Conservation (phyloP, 37 sponge, comb jelly and placozoan species). For the Cladorhizidae sp. region DNA sequence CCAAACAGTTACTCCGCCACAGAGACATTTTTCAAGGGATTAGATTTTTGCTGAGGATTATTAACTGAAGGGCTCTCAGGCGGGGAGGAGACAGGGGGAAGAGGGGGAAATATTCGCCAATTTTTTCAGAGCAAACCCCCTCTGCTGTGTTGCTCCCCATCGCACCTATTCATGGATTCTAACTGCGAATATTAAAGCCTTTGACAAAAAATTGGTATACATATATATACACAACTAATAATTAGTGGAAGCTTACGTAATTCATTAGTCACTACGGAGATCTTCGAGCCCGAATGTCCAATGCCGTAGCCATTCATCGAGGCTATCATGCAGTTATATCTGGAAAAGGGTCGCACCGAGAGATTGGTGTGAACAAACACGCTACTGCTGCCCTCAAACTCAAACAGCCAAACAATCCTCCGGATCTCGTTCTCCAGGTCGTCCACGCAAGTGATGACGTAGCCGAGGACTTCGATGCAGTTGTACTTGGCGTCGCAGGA, state of each 20-base stretch:
- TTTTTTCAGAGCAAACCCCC: too few relatives aligned
- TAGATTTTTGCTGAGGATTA: too few relatives aligned
- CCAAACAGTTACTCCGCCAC: too few relatives aligned
- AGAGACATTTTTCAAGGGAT: too few relatives aligned
- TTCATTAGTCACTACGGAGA: slow-evolving; percentile 16
- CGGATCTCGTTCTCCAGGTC: neutral
- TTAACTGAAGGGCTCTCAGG: too few relatives aligned
- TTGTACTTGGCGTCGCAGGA: neutral
- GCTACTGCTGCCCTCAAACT: neutral
- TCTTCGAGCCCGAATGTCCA: slow-evolving; percentile 14
- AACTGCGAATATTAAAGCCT: too few relatives aligned
- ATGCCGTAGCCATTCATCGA: slow-evolving; percentile 30
- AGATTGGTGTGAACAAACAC: neutral
- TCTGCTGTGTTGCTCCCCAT: too few relatives aligned
- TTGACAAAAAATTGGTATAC: too few relatives aligned
- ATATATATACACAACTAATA: too few relatives aligned
- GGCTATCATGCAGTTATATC: slow-evolving; percentile 15
- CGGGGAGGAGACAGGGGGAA: too few relatives aligned
- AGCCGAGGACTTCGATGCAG: slow-evolving; percentile 19
- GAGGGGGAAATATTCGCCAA: too few relatives aligned
- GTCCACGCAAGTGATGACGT: slow-evolving; percentile 15
- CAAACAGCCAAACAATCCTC: slow-evolving; percentile 14
- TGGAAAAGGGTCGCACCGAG: slow-evolving; percentile 8
- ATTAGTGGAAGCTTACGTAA: slow-evolving; percentile 17
- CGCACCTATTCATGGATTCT: too few relatives aligned